Evolutionary conservation across 2,888 invertebrate genomes (phyloP), one percentile per base, ranked within the genome.

Genomic region (Gnatocerus cornutus): DNA sequence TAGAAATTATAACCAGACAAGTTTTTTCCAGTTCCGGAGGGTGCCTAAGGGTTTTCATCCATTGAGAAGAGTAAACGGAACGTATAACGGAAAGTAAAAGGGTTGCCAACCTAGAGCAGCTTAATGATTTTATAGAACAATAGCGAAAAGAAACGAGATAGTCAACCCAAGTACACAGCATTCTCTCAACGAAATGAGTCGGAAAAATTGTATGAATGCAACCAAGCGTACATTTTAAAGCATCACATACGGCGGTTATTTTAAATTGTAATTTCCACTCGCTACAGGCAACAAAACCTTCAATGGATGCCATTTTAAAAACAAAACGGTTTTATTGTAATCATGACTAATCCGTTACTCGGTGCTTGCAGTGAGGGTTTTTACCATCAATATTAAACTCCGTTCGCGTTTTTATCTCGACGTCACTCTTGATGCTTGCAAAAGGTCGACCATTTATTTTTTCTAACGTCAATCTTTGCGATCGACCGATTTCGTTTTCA

Each of bases 401-500:
- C 46, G 16, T 4, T 21, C 4, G 21, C 21, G 21, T 27, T 56
- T 37, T 39, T 37, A 37, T 39, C 37, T 53, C 29, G 2, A 50
- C 29, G 29, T 52, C 53, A 39, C 37, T 37, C 39, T 56, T 29
- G 43, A 43, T 43, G 37, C 14, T 43, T 56, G 16, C 14, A 13
- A 58, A 55, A 21, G 21, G 41, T 21, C 21, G 12, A 58, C 55
- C 55, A 58, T 58, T 58, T 58, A 41, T 58, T 55, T 55, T 41
- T 55, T 16, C 39, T 9, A 10, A 39, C 41, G 39, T 58, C 58
- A 58, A 58, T 58, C 58, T 58, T 21, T 30, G 10, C 58, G 45
- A 45, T 58, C 58, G 58, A 58, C 58, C 61, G 37, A 13, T 61
- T 61, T 61, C 61, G 61, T 46, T 61, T 61, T 61, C 48, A 45